phyloP scores from a whole-genome alignment of 2,888 invertebrate genomes.

The Epinotia demarniana region DNA sequence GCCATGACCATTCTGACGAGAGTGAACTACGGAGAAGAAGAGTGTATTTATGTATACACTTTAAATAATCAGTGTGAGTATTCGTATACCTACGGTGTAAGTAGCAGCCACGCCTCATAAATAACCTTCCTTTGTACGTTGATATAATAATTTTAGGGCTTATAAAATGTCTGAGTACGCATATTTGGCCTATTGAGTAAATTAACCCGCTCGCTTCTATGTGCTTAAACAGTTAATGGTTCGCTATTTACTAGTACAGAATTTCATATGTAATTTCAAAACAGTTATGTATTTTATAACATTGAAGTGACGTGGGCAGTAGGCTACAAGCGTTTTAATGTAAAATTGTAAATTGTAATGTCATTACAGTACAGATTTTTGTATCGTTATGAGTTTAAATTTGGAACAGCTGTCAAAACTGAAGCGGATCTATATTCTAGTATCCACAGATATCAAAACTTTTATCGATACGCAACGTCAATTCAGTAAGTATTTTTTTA shows the following conservation, averaged over 20 bases:
- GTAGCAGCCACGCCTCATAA: slow-evolving; percentile 25
- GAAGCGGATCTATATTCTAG: too few species aligned
- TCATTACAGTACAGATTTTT: too few species aligned
- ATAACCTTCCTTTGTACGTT: slow-evolving; percentile 44
- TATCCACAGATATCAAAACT: too few species aligned
- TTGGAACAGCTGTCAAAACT: too few species aligned
- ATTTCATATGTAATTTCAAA: background rate
- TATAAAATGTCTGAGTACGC: slow-evolving; percentile 31
- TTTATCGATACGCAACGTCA: too few species aligned
- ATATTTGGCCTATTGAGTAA: slow-evolving; percentile 23
- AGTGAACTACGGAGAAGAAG: too few species aligned
- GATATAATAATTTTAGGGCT: slow-evolving; percentile 45
- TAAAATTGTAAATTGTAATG: too few species aligned
- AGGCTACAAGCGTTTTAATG: background rate
- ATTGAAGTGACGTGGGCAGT: background rate
- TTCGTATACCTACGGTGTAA: slow-evolving; percentile 15
- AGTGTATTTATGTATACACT: too few species aligned
- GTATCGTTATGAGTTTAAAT: too few species aligned
- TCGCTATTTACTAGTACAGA: background rate
- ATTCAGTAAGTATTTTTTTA: too few species aligned
- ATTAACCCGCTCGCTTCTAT: slow-evolving; percentile 13
- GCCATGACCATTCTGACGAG: too few species aligned
- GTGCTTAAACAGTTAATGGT: slow-evolving; percentile 18
- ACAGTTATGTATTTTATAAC: background rate
- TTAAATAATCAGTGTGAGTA: too few species aligned